phyloP scores from a whole-genome alignment of 2,113 vertebrate genomes.

The Tympanuchus pallidicinctus region DNA sequence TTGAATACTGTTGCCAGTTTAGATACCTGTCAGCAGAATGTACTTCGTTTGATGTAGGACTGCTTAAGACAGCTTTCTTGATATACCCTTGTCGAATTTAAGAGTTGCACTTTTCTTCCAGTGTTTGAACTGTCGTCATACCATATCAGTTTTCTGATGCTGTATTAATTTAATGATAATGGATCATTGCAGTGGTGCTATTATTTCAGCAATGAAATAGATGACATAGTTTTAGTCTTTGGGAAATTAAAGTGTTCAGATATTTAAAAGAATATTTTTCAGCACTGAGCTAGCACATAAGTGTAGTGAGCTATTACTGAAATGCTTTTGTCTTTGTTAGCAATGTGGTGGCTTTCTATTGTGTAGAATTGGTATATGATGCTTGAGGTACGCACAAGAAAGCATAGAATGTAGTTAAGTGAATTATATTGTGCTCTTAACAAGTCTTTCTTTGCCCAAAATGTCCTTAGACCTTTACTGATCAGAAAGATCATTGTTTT shows the following conservation, averaged over 20 bases:
- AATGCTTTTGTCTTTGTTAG: neutral
- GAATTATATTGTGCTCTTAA: neutral
- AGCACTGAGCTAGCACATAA: neutral
- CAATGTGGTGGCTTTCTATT: neutral
- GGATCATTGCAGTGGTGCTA: neutral
- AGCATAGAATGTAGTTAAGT: neutral
- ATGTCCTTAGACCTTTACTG: neutral
- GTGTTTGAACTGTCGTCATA: neutral
- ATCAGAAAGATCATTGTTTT: neutral
- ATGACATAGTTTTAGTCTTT: neutral
- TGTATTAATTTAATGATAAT: neutral
- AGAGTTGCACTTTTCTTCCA: fast-evolving
- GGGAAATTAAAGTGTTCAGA: fast-evolving
- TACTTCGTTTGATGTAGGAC: neutral
- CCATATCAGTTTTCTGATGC: neutral
- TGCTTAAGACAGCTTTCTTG: neutral
- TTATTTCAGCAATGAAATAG: neutral
- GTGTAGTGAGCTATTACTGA: neutral
- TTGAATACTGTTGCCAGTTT: neutral
- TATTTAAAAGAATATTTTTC: neutral
- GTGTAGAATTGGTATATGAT: neutral
- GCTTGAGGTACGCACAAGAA: neutral
- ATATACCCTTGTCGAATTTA: neutral
- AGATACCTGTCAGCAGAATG: neutral
- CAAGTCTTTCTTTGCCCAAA: neutral